Evolutionary conservation across 2,888 invertebrate genomes (phyloP).

Genomic region (Tromatobia lineatoria): DNA sequence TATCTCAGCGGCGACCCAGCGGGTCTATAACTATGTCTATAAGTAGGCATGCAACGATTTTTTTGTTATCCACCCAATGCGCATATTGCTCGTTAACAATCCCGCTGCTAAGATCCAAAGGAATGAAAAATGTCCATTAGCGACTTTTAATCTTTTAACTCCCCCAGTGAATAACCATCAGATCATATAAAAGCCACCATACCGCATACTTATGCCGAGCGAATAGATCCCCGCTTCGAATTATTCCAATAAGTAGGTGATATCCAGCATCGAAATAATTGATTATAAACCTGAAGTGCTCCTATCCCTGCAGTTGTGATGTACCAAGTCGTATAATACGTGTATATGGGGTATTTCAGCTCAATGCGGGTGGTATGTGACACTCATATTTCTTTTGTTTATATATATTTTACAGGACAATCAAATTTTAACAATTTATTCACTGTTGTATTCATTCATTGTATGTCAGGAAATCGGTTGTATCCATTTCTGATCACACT

Average conservation of each 20-base stretch:
- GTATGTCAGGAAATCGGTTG: too few relatives aligned
- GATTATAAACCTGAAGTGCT: slow-evolving; percentile 46
- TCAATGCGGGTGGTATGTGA: not conserved
- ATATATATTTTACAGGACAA: too few relatives aligned
- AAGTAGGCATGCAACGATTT: not conserved
- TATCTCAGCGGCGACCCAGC: not conserved
- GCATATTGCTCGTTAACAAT: not conserved
- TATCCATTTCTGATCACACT: too few relatives aligned
- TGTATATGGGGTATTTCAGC: not conserved
- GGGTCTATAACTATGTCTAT: too few relatives aligned
- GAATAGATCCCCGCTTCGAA: slow-evolving; percentile 24
- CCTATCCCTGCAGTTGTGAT: not conserved
- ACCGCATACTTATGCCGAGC: not conserved
- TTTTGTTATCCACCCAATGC: not conserved
- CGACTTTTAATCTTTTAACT: slow-evolving; percentile 15
- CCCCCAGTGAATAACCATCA: not conserved
- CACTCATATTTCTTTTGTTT: not conserved
- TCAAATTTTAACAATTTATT: too few relatives aligned
- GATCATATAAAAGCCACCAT: not conserved
- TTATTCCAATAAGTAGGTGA: slow-evolving; percentile 48
- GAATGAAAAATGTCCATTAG: slow-evolving; percentile 53
- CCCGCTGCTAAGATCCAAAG: slow-evolving; percentile 20
- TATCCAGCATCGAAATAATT: slow-evolving; percentile 58
- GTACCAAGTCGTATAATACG: not conserved
- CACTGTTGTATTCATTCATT: too few relatives aligned